Base-by-base conservation (phyloP, 2,888 invertebrate species). In the Digitonthophagus gazella region DNA sequence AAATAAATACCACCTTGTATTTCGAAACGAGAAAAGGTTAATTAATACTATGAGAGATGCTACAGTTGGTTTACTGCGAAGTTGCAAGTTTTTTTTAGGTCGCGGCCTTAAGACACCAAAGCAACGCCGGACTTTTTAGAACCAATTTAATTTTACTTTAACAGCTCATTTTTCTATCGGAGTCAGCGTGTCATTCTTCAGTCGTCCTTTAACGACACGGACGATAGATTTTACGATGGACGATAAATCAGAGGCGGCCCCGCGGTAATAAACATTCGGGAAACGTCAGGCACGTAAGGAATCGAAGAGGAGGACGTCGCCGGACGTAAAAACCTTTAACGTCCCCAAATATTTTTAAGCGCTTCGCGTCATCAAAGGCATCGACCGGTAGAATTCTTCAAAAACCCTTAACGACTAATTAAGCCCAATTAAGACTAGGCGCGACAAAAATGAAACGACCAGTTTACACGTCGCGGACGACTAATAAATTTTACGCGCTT, bases 341-440 rank as follows among this genome's bases (percentile, higher is more conserved):
- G 19, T n/a, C 5, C 19, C 61, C 19, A 18, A 61, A 61, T 61
- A 61, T 19, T 61, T 61, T 20, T 16, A n/a, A 44, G 5, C 16
- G 2, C 20, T 61, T n/a, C 18, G 1, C 61, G 20, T 19, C 57
- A 57, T 57, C 19, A 61, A 6, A 61, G 8, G 18, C 19, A n/a
- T 19, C n/a, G 19, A 15, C 61, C 19, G 16, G 16, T 15, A 61
- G 20, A 2, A 61, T 61, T 61, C 28, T 18, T 18, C 61, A 61
- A 61, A 61, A 61, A 61, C 2, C 6, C 18, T 20, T 61, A 16
- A 61, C 20, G 61, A 61, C 19, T 61, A 61, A 61, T 61, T 61
- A 61, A 61, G 20, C 61, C 61, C 61, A 61, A 61, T 61, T 61
- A 61, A 61, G 61, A 20, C n/a, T 20, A n/a, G 19, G 18, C 61